Base-by-base conservation (phyloP, 2,888 invertebrate genomes). In the Nomada goodeniana region DNA sequence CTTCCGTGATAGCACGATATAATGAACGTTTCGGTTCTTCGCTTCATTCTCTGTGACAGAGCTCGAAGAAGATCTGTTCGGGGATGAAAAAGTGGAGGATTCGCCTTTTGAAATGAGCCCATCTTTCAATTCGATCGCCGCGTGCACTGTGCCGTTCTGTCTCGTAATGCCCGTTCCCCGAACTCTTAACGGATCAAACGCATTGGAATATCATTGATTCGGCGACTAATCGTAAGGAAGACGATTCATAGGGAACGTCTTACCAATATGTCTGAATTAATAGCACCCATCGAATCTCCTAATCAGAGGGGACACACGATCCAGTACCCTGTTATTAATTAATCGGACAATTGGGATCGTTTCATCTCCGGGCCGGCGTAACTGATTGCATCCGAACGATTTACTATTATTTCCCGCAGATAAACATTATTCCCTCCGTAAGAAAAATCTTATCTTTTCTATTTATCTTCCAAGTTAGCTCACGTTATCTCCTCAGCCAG, bases 271-370 rank as follows among this genome's bases (percentile, higher is more conserved):
- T 60, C 20, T 29, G 44, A 23, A 47, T 59, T 29, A 50, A 78
- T 65, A 68, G 23, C 29, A 47, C 29, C 63, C 52, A 70, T 73
- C 57, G 70, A 71, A 78, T 78, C 61, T 59, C 75, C 52, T 44
- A 89, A 83, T 85, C 74, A 83, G 69, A 78, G 85, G 74, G 80
- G 47, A 69, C 74, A 50, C 65, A 57, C 65, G 63, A 50, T 44
- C 13, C 20, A 18, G 52, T 61, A 75, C 82, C 83, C 84, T 90
- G 90, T 89, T 84, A 90, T 88, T 88, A 88, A 88, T 87, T 88
- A 89, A 89, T 90, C 88, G 79, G 84, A 85, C 86, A 87, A 90
- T 90, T 89, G 86, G 76, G 80, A 85, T 81, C 81, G 84, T 86
- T 83, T 84, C 73, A 81, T 77, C 82, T 80, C 86, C 84, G 78